A percentile compares a stretch with the other conserved stretches of the same genome.
These are phyloP conservation scores for Pelvicachromis taeniatus DNA, from an alignment of 2,113 vertebrate species.

Conservation along the genomic window DNA sequence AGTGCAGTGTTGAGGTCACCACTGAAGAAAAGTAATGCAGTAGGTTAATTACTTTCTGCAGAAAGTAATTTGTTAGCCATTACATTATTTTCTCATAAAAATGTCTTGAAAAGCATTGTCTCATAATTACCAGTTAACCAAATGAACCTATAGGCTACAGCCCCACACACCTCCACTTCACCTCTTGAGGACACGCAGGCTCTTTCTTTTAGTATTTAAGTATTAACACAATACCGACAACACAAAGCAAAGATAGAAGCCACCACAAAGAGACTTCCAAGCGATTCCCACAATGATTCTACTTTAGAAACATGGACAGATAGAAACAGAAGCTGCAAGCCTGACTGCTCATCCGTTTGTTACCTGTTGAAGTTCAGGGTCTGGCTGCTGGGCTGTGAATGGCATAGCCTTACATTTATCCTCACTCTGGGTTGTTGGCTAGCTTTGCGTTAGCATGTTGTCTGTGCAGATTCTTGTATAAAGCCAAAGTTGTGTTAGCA, in stretches of 20 bases:
- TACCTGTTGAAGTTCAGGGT: no score
- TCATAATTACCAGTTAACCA: background rate
- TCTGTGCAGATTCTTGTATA: no score
- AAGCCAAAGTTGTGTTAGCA: background rate
- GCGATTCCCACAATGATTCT: no score
- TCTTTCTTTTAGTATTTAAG: background rate
- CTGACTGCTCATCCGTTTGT: no score
- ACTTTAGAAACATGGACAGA: no score
- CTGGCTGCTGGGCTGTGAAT: no score
- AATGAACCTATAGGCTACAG: background rate
- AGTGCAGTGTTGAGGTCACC: background rate
- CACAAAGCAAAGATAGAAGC: background rate
- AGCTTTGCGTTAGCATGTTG: no score
- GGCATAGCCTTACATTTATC: no score
- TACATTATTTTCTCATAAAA: background rate
- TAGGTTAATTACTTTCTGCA: background rate
- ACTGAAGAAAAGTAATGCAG: background rate
- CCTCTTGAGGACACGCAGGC: background rate
- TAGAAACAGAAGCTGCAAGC: no score
- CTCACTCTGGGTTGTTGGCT: no score
- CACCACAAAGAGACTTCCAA: background rate
- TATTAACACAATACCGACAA: background rate
- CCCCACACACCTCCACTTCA: background rate
- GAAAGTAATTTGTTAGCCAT: background rate
- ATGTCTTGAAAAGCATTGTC: background rate